Conservation (phyloP, 1,140 invertebrate genomes). For the Rhagoletis pomonella region DNA sequence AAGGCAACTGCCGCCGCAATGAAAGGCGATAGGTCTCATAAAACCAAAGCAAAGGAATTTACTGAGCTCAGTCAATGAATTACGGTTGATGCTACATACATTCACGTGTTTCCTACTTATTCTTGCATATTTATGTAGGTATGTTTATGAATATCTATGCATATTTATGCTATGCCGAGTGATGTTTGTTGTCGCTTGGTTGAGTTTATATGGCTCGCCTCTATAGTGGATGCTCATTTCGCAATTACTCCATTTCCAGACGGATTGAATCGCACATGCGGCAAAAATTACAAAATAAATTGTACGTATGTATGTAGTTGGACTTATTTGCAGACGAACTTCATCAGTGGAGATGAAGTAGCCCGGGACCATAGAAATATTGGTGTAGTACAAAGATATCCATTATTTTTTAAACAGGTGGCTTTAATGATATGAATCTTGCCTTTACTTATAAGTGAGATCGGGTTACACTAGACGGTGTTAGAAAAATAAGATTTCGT, state of each 20-base stretch:
- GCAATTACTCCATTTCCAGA: slow-evolving; percentile 5
- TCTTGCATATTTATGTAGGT: not conserved
- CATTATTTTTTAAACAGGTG: no score
- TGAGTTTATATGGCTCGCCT: not conserved
- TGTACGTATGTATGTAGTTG: no score
- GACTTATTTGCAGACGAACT: not conserved
- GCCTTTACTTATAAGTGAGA: no score
- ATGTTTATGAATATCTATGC: not conserved
- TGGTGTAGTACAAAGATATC: no score
- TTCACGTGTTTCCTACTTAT: not conserved
- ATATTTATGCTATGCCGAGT: not conserved
- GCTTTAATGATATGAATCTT: no score
- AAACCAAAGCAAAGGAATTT: not conserved
- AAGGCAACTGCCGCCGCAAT: not conserved
- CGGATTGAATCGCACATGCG: not conserved
- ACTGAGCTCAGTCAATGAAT: not conserved
- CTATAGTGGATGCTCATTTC: not conserved
- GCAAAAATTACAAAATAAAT: not conserved
- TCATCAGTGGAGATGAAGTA: no score
- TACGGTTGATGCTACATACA: not conserved
- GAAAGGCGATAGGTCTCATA: not conserved
- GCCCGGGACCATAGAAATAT: no score
- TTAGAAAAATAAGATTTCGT: no score
- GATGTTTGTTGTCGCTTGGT: not conserved
- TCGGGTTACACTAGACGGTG: no score